A percentile compares a stretch with the other conserved stretches of the same genome.
Evolutionary conservation across 2,113 vertebrate genomes (phyloP).

Genomic region (Taurulus bubalis): DNA sequence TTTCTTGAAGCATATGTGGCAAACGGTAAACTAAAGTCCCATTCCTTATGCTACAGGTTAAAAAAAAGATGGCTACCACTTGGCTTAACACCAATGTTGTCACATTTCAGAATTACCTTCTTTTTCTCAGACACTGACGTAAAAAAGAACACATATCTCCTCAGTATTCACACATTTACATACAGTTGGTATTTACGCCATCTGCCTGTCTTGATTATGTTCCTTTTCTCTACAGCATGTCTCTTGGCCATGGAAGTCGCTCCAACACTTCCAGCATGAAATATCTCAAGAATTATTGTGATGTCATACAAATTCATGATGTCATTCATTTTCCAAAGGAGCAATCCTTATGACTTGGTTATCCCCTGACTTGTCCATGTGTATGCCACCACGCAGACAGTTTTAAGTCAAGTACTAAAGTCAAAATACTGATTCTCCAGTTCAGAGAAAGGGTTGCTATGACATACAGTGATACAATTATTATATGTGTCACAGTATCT

Average conservation of each 20-base stretch:
- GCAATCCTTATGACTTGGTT: neutral
- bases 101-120: neutral
- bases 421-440: neutral
- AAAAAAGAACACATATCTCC: neutral
- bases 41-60: neutral
- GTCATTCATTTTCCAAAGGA: neutral
- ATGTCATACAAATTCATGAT: neutral
- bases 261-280: neutral
- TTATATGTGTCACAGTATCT: neutral
- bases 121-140: neutral
- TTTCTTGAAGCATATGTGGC: neutral
- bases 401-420: neutral
- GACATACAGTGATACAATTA: neutral
- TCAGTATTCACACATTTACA: neutral
- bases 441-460: neutral
- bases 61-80: neutral
- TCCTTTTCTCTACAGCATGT: neutral
- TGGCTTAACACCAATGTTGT: neutral
- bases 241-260: neutral
- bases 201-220: neutral
- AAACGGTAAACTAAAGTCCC: neutral
- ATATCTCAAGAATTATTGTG: neutral
- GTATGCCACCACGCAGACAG: neutral
- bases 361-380: neutral
- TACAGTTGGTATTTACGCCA: neutral